Percentiles rank a stretch among this genome's conserved stretches.
phyloP scores from a whole-genome alignment of 2,113 vertebrate genomes.

The Laticauda laticaudata region DNA sequence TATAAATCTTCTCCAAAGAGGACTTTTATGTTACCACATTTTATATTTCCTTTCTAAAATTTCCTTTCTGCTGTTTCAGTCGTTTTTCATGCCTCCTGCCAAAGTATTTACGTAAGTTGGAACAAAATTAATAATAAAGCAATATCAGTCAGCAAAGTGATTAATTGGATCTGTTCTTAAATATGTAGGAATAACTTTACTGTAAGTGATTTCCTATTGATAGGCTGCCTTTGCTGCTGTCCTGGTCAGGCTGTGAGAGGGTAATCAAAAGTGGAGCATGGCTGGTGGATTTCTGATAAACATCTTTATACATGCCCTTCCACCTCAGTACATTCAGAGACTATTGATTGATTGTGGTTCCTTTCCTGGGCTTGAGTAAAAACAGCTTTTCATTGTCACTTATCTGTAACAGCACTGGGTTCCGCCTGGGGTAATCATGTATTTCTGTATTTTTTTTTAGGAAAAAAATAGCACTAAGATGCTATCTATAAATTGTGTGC shows the following conservation, averaged over 20 bases:
- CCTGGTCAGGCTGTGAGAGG: slow-evolving; percentile 63
- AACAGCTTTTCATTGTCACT: slow-evolving; percentile 58
- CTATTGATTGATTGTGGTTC: slow-evolving; percentile 73
- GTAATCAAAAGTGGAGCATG: slow-evolving; percentile 67
- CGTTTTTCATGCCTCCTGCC: slow-evolving; percentile 66
- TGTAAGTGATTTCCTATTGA: slow-evolving; percentile 70
- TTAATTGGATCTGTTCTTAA: slow-evolving; percentile 74
- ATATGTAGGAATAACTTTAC: slow-evolving; percentile 72
- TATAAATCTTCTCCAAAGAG: slow-evolving; percentile 44
- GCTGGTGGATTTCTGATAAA: slow-evolving; percentile 78
- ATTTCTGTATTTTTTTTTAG: slow-evolving; percentile 22
- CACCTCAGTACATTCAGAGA: slow-evolving; percentile 67
- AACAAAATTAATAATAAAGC: slow-evolving; percentile 73
- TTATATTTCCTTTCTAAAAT: slow-evolving; percentile 63
- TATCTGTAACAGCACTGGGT: slow-evolving; percentile 50
- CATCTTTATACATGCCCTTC: slow-evolving; percentile 74
- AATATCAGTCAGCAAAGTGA: slow-evolving; percentile 69
- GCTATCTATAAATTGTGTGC: slow-evolving; percentile 49
- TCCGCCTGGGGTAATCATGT: slow-evolving; percentile 32
- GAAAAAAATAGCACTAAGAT: background rate
- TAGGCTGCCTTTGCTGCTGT: slow-evolving; percentile 58
- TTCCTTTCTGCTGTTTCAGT: slow-evolving; percentile 64
- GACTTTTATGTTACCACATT: slow-evolving; percentile 58
- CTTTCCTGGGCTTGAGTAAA: slow-evolving; percentile 66
- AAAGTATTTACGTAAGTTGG: slow-evolving; percentile 66